These are phyloP conservation scores for Idris sp. DNA, from an alignment of 1,140 invertebrate species.

Conservation along the genomic window DNA sequence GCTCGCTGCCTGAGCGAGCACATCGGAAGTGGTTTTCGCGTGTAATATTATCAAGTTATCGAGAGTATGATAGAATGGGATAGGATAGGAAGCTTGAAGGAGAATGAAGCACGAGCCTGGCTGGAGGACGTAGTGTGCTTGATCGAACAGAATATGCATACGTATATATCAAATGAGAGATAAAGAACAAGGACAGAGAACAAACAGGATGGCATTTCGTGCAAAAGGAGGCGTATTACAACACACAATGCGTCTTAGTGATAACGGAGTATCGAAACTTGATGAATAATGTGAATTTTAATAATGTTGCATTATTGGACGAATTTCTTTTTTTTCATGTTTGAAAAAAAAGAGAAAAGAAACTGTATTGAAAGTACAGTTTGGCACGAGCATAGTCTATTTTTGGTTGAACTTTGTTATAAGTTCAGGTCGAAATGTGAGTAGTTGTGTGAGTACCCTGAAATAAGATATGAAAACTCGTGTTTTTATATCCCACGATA, in stretches of 20 bases:
- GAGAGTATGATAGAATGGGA: constrained; percentile 62
- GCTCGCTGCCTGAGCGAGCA: constrained; percentile 75
- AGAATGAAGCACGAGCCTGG: constrained; percentile 52
- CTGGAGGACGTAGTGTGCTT: constrained; percentile 53
- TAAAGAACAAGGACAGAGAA: constrained; percentile 53
- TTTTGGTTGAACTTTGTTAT: constrained; percentile 33
- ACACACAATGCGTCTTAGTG: constrained; percentile 71
- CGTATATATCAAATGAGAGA: constrained; percentile 60
- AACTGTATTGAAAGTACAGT: constrained; percentile 34
- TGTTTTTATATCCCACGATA: no score
- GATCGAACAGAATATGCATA: constrained; percentile 62
- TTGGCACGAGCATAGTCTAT: constrained; percentile 29
- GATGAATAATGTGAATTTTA: constrained; percentile 55
- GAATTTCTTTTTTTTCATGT: no score
- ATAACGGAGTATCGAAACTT: constrained; percentile 73
- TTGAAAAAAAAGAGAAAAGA: no score
- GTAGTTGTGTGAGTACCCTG: background rate
- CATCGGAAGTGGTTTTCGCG: constrained; percentile 75
- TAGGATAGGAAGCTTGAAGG: constrained; percentile 45
- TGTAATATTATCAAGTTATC: constrained; percentile 77
- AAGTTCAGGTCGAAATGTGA: constrained; percentile 18
- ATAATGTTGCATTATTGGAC: constrained; percentile 58
- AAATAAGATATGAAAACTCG: background rate
- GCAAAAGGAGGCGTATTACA: constrained; percentile 60
- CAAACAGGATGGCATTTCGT: constrained; percentile 30